Conservation (phyloP, 2,113 vertebrate genomes). For the Pterophyllum scalare region DNA sequence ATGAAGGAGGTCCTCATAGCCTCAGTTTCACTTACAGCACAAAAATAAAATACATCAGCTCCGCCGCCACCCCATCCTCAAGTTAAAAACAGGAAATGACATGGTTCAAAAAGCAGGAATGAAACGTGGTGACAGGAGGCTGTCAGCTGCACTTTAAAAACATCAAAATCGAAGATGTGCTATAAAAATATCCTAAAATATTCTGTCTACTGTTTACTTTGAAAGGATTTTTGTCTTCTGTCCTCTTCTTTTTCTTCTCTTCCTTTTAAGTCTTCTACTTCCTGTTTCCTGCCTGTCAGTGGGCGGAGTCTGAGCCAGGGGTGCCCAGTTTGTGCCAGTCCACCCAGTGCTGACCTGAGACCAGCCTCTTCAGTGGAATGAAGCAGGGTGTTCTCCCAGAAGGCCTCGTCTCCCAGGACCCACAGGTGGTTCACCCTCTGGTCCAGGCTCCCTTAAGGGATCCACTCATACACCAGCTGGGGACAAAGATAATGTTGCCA, state of each 20-base stretch:
- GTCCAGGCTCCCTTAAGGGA: too few species aligned
- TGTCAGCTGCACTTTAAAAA: too few species aligned
- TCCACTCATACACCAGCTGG: too few species aligned
- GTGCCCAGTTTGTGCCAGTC: conserved; percentile 91
- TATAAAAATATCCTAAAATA: too few species aligned
- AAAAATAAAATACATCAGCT: neutral
- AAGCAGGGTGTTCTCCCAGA: too few species aligned
- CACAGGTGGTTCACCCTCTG: too few species aligned
- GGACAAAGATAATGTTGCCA: too few species aligned
- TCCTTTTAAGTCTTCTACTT: neutral
- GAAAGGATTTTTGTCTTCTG: conserved; percentile 13
- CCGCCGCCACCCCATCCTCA: too few species aligned
- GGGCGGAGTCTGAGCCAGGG: conserved; percentile 77
- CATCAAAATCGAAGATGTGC: too few species aligned
- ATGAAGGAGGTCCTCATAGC: neutral
- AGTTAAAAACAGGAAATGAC: neutral
- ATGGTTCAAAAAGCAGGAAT: neutral
- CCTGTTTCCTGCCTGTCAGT: conserved; percentile 43
- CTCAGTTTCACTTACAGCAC: neutral
- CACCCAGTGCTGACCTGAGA: conserved; percentile 89
- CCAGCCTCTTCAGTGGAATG: conserved; percentile 87
- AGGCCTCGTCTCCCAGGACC: too few species aligned
- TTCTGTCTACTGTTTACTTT: conserved; percentile 29
- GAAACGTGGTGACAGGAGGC: neutral
- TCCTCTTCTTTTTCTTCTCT: neutral